Conservation (phyloP, 2,888 invertebrate species). For the Trachelus tabidus region DNA sequence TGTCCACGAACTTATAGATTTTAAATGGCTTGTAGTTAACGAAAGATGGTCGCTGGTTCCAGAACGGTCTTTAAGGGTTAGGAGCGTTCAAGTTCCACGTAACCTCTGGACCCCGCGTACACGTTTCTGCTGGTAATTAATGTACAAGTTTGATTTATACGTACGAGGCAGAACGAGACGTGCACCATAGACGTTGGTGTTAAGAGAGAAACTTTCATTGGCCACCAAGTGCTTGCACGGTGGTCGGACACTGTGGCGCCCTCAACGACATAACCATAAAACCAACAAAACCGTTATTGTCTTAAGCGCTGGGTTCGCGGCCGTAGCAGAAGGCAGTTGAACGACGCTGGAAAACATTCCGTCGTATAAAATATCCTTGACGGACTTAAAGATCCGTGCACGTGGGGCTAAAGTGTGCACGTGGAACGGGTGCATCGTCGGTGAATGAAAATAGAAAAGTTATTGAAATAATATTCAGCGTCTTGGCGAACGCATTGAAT, state of each 20-base stretch:
- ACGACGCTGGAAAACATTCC: background rate
- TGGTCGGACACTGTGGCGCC: background rate
- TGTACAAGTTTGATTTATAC: conserved; percentile 2
- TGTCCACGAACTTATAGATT: too few species aligned
- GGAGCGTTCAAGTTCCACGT: background rate
- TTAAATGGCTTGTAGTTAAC: too few species aligned
- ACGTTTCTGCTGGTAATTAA: background rate
- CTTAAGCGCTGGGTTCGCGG: background rate
- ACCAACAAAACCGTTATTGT: conserved; percentile 1
- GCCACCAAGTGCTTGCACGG: background rate
- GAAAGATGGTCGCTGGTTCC: background rate
- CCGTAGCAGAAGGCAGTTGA: background rate
- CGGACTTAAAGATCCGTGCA: conserved; percentile 11
- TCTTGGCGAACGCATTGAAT: too few species aligned
- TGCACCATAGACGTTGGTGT: background rate
- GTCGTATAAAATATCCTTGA: conserved; percentile 12
- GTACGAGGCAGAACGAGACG: background rate
- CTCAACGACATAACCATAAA: background rate
- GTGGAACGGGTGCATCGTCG: background rate
- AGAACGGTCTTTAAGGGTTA: background rate
- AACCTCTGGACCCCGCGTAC: background rate
- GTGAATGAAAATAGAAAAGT: too few species aligned
- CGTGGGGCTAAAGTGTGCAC: conserved; percentile 5
- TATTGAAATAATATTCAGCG: too few species aligned
- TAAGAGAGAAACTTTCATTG: background rate